Evolutionary conservation across 2,113 vertebrate species (phyloP), one percentile per base, ranked within the genome.

Genomic region (Tauraco erythrolophus): DNA sequence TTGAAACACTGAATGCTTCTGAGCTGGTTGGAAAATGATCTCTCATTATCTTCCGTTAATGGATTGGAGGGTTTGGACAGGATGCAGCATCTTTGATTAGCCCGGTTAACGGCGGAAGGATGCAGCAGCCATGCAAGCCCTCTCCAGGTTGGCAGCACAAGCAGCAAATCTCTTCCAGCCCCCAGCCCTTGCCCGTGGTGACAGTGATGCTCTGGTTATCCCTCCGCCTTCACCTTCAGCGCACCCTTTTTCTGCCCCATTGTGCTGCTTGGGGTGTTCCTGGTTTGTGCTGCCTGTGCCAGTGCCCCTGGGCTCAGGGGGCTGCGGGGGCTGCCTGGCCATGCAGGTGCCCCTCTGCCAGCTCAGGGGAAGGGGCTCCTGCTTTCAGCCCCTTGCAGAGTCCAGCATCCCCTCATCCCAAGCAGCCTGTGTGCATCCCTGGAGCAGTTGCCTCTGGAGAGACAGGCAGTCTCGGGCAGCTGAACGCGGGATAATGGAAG

Each of bases 401-500:
- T 0, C 30, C 30, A 12, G 41, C 71, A 33, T 28, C 48, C 50
- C 31, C 19, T 24, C 35, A n/a, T 14, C 54, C 74, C 56, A 9
- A 33, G 4, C 33, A 9, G 62, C 51, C 45, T 68, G 43, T 2
- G 10, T 1, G 3, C 35, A 14, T 16, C 75, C 48, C 33, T 1
- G 4, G 22, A 28, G 30, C 30, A 25, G 3, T 16, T 1, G 7
- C 5, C 41, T 12, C 39, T 25, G 79, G 6, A 25, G 46, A 14
- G 22, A 33, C 2, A 5, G 30, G 0, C 39, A 12, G 31, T 11
- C 54, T 14, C 2, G 6, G 15, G 5, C 43, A 17, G 33, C 58
- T 3, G 48, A 11, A 2, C 1, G 2, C 1, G 6, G 53, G n/a
- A 2, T 5, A 5, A 24, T 6, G 56, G 7, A 24, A 10, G 76